Base-by-base conservation (phyloP, 64 coral and sea anemone genomes). In the Actinia tenebrosa region DNA sequence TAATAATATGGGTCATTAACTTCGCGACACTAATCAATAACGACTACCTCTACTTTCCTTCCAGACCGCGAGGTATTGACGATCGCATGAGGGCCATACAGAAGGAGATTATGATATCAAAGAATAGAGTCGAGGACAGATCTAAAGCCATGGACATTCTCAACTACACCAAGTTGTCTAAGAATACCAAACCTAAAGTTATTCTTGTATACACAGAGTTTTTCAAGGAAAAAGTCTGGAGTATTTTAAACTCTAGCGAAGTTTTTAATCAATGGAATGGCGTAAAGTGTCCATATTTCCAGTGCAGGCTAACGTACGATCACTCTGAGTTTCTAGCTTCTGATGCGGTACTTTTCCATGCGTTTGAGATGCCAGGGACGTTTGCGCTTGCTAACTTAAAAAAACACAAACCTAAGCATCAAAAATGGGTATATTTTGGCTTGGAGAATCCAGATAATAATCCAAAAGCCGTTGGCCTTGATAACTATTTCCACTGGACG, bases 401-500 rank as follows among this genome's bases (percentile, higher is more conserved):
- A 56, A 46, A 53, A 0, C 58, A 15, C 75, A 78, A 77, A 18
- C 87, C 77, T 7, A 88, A 82, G 78, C 43, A 79, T 22, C 87
- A 88, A 59, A 88, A 80, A 20, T 88, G 87, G 87, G 20, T 88
- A 5, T 88, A 88, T 88, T 52, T 88, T 50, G 87, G 60, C 25
- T 60, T 88, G 10, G 87, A 88, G 60, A 88, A 60, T 26, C 87
- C 87, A 5, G 56, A 56, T 13, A 88, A 88, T 16, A 45, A 78
- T 20, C 59, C 17, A 56, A 79, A 81, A 47, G 80, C 78, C 0
- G 43, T 63, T 58, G 56, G 56, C 17, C 56, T 88, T 8, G 25
- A 82, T 13, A 79, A 88, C 43, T 80, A 80, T 60, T 94, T 94
- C 30, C 89, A 94, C 25, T 94, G 92, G 92, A 94, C 88, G 16